Evolutionary conservation across 2,113 vertebrate genomes (phyloP).

Genomic region (Channa argus): DNA sequence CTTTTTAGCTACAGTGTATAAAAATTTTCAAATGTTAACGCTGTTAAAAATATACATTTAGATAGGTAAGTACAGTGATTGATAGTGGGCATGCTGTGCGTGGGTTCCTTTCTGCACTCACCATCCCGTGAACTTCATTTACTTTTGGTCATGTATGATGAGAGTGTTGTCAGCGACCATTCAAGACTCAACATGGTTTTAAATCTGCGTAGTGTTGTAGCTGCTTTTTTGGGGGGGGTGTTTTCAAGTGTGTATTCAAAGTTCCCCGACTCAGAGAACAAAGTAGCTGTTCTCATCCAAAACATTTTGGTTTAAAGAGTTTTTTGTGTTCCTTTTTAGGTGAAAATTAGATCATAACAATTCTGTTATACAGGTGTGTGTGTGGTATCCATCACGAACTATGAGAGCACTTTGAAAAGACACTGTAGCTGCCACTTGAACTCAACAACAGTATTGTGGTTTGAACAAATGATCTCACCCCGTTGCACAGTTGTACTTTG

Average conservation of each 20-base stretch:
- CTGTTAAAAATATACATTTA: neutral
- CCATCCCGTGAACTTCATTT: slow-evolving; percentile 50
- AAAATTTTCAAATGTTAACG: neutral
- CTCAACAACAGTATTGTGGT: neutral
- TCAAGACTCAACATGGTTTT: slow-evolving; percentile 41
- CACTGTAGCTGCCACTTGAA: neutral
- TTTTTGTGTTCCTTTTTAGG: neutral
- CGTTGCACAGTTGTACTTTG: neutral
- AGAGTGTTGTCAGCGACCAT: slow-evolving; percentile 40
- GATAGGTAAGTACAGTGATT: neutral
- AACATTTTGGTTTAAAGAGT: slow-evolving; percentile 3
- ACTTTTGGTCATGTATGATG: slow-evolving; percentile 63
- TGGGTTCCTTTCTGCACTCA: neutral
- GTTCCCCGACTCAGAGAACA: neutral
- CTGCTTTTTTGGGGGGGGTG: neutral
- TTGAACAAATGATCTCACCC: slow-evolving; percentile 2
- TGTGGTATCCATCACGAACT: slow-evolving; percentile 26
- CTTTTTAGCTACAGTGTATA: neutral
- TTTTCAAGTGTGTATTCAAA: neutral
- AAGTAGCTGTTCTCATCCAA: slow-evolving; percentile 8
- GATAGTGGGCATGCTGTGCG: neutral
- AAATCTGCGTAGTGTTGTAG: slow-evolving; percentile 15
- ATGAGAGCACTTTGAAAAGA: slow-evolving; percentile 7
- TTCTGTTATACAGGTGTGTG: slow-evolving; percentile 19
- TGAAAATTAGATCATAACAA: slow-evolving; percentile 7